phyloP scores from a whole-genome alignment of 2,113 vertebrate species.

The Pachyramphus minor region DNA sequence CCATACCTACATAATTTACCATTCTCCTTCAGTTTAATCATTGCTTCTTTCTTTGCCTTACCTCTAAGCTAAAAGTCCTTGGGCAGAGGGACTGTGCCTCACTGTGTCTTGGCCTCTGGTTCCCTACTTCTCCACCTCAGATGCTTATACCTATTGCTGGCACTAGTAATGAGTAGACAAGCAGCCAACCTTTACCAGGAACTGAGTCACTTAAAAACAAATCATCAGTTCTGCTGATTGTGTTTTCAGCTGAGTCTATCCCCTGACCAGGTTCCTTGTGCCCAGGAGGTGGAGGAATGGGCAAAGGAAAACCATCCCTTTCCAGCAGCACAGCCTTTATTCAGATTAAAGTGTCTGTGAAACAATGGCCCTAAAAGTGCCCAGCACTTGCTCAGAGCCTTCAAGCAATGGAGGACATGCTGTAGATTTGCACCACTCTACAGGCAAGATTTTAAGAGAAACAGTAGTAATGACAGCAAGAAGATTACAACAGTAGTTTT shows the following conservation, averaged over 20 bases:
- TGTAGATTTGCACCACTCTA: rapidly evolving
- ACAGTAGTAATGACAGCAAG: not conserved
- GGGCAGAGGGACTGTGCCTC: not conserved
- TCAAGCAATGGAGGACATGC: not conserved
- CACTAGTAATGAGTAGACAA: not conserved
- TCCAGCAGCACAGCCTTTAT: not conserved
- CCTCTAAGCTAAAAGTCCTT: not conserved
- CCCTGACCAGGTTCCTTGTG: not conserved
- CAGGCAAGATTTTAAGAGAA: not conserved
- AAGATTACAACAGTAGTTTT: not conserved
- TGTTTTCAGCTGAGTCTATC: not conserved
- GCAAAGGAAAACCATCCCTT: not conserved
- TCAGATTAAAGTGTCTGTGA: not conserved
- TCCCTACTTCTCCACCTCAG: not conserved
- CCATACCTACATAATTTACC: not conserved
- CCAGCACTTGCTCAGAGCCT: not conserved
- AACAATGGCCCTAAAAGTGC: not conserved
- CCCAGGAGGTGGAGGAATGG: not conserved
- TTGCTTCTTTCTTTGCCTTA: not conserved
- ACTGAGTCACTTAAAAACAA: not conserved
- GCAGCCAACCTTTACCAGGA: not conserved
- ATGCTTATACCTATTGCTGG: not conserved
- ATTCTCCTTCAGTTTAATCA: not conserved
- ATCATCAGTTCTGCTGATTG: not conserved
- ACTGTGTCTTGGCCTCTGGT: not conserved